Percentiles rank a stretch among this genome's conserved stretches.
Evolutionary conservation across 2,113 vertebrate species (phyloP).

Genomic region (Aegotheles bennettii): DNA sequence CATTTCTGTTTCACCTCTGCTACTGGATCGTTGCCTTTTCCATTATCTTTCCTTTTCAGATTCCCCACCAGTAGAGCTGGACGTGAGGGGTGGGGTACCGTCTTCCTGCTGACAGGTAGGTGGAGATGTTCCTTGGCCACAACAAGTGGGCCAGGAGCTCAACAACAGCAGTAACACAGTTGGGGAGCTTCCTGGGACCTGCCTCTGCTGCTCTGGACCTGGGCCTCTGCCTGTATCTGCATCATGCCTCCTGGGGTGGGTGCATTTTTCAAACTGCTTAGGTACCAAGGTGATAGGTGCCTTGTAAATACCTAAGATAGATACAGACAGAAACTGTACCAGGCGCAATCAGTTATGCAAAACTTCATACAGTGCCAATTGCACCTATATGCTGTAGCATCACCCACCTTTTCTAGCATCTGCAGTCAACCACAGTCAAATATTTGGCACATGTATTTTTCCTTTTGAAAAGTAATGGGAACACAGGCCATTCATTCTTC

Average conservation of each 20-base stretch:
- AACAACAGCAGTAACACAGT: constrained; percentile 37
- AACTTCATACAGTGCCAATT: constrained; percentile 43
- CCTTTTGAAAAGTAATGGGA: constrained; percentile 38
- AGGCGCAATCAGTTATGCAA: constrained; percentile 41
- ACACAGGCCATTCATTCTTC: constrained; percentile 41
- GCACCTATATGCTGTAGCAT: constrained; percentile 23
- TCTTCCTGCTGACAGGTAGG: constrained; percentile 57
- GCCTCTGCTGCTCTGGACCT: constrained; percentile 59
- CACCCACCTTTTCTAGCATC: constrained; percentile 60
- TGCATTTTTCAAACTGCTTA: constrained; percentile 64
- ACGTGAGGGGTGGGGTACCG: constrained; percentile 32
- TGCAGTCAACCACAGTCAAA: constrained; percentile 40
- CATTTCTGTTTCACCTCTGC: constrained; percentile 69
- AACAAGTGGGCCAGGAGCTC: constrained; percentile 59
- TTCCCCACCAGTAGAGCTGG: constrained; percentile 58
- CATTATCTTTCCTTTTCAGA: constrained; percentile 60
- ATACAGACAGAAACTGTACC: constrained; percentile 70
- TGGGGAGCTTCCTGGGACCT: constrained; percentile 53
- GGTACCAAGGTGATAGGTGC: constrained; percentile 60
- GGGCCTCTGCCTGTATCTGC: constrained; percentile 60
- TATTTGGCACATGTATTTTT: constrained; percentile 21
- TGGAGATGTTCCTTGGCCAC: constrained; percentile 61
- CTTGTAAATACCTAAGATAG: constrained; percentile 69
- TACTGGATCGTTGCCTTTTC: constrained; percentile 64
- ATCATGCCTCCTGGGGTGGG: constrained; percentile 59